Evolutionary conservation across 2,888 invertebrate genomes (phyloP), one percentile per base, ranked within the genome.

Genomic region (Diaperis boleti): DNA sequence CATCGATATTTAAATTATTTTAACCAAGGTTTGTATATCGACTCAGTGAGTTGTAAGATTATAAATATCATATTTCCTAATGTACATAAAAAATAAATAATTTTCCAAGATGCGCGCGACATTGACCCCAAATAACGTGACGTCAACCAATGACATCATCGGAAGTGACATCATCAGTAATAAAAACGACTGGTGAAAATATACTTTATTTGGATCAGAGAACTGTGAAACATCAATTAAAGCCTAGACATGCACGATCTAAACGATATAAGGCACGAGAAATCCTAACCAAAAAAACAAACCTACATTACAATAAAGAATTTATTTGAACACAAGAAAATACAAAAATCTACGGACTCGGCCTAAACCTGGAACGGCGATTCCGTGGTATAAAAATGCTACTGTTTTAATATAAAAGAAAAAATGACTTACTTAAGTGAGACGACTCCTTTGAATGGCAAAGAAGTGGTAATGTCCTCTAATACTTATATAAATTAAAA

Each of bases 401-500:
- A 20, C 29, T 37, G 47, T 59, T 59, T 50, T 15, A 50, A 33
- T 29, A 35, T 41, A 59, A 59, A 52, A 50, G 41, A 50, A 41
- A 45, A 56, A 29, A 11, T 35, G 42, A 55, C 42, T n/a, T 55
- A 20, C 29, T 41, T 39, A 55, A 41, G 41, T 57, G 35, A 14
- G 20, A 41, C 31, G 11, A 33, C 55, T 39, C 41, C 49, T 14
- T 37, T 54, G 39, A 52, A 52, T 22, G 10, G 14, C 26, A 33
- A 42, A 55, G 42, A 42, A 29, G 31, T 42, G 22, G 5, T 37
- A 45, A 33, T 37, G 20, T 15, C 8, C 31, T 37, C 57, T 60
- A 68, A 64, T 67, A 70, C 66, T 70, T 71, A 70, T 70, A 72
- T 69, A 68, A 70, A 70, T 71, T 69, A 71, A 72, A 72, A 70